Base-by-base conservation (phyloP, 2,113 vertebrate species). In the Ptilonorhynchus violaceus region DNA sequence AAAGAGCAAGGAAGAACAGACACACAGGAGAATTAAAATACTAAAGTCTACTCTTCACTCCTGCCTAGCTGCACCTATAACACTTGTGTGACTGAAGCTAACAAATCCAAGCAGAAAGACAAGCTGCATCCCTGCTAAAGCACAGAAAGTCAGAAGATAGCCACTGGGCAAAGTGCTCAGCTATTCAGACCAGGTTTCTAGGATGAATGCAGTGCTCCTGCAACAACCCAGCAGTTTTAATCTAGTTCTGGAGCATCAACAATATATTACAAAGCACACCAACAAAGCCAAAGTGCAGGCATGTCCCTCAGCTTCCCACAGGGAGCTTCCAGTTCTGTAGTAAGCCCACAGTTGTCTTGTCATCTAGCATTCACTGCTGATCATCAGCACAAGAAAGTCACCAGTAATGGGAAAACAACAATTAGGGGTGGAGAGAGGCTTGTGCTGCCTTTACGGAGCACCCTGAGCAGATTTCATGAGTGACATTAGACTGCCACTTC, bases 401-500 rank as follows among this genome's bases (percentile, higher is more conserved):
- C 27, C 31, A 42, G 30, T 11, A 55, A 44, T 52, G 33, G 10
- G 77, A 59, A 85, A 11, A 1, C 81, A 68, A 37, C 2, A 0
- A 42, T 25, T 15, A 3, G 13, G 8, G 6, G 20, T 16, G 6
- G 10, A 52, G 13, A 64, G 14, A 52, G 5, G 30, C 8, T 68
- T 2, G 0, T 18, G 19, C 23, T 84, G 44, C 56, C 53, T 73
- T 52, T 35, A 46, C 37, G 86, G 42, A 76, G 42, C 55, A 49
- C 9, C 5, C 28, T 0, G 0, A 63, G n/a, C 47, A 83, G 41
- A 55, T 15, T n/a, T 33, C 13, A 44, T 0, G 11, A 59, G 33
- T 35, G 39, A 37, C 20, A 28, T 16, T 19, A 49, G 16, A 6
- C 60, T 39, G 27, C 10, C 17, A 10, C 7, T 55, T 66, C 24